These are phyloP conservation scores for Myxocyprinus asiaticus DNA, from an alignment of 2,113 vertebrate genomes.

Conservation along the genomic window DNA sequence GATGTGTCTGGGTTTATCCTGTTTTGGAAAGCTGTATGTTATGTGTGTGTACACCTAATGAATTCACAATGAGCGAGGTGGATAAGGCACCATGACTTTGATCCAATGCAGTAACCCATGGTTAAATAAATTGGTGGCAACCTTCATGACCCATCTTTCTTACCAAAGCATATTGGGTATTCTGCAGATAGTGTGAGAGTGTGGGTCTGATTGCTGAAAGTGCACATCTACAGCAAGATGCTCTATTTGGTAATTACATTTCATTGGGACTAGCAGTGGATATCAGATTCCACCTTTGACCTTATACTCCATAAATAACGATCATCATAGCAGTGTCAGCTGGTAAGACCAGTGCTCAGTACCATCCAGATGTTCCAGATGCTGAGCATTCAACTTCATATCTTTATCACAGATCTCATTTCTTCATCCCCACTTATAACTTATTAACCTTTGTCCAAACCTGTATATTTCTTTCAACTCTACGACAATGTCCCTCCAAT, in stretches of 20 bases:
- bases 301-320: slow-evolving; percentile 72
- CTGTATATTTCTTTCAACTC: neutral
- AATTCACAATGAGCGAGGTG: slow-evolving; percentile 18
- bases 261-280: slow-evolving; percentile 67
- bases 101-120: slow-evolving; percentile 36
- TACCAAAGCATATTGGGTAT: slow-evolving; percentile 30
- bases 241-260: slow-evolving; percentile 77
- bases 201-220: slow-evolving; percentile 26
- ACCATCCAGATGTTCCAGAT: slow-evolving; percentile 61
- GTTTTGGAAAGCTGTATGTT: neutral
- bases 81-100: slow-evolving; percentile 23
- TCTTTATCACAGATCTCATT: neutral
- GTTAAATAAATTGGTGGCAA: slow-evolving; percentile 42
- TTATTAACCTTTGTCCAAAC: neutral
- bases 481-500: neutral
- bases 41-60: neutral
- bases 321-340: slow-evolving; percentile 50
- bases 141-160: slow-evolving; percentile 34
- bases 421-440: neutral
- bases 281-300: slow-evolving; percentile 74
- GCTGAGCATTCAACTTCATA: neutral
- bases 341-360: slow-evolving; percentile 46
- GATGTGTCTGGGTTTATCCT: no score
- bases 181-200: slow-evolving; percentile 11
- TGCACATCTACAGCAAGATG: slow-evolving; percentile 65